Conservation (phyloP, 2,113 vertebrate species). For the Progne subis region DNA sequence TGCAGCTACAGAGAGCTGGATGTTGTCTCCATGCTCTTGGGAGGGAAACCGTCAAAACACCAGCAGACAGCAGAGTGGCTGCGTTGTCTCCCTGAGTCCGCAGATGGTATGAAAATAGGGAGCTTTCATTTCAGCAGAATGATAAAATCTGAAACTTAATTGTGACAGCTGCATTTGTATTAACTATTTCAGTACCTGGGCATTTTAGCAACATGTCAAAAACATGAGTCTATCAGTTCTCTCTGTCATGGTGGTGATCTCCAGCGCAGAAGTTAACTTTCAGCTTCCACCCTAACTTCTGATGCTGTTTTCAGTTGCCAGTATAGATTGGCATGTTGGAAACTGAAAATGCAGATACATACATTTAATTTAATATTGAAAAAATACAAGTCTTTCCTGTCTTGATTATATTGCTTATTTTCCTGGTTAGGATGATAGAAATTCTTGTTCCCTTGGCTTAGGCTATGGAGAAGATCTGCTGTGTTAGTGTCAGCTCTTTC, state of each 20-base stretch:
- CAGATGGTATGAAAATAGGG: constrained; percentile 1
- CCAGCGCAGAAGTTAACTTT: not conserved
- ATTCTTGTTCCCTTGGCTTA: not conserved
- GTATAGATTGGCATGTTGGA: not conserved
- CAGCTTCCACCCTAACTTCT: not conserved
- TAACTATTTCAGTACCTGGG: not conserved
- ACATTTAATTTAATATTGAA: not conserved
- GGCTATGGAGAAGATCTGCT: not conserved
- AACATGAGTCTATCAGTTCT: not conserved
- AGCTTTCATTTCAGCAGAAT: constrained; percentile 5
- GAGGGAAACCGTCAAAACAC: not conserved
- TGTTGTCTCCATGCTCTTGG: not conserved
- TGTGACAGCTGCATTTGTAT: not conserved
- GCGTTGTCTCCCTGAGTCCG: not conserved
- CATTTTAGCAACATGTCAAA: not conserved
- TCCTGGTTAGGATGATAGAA: not conserved
- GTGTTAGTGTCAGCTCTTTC: not conserved
- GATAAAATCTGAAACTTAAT: constrained; percentile 12
- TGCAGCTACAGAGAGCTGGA: not conserved
- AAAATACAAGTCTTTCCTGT: not conserved
- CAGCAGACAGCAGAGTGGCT: not conserved
- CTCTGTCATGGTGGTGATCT: not conserved
- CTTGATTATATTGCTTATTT: not conserved
- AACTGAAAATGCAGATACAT: not conserved
- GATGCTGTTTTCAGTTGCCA: not conserved